Evolutionary conservation across 1,140 invertebrate species (phyloP).

Genomic region (Leptopilina clavipes): DNA sequence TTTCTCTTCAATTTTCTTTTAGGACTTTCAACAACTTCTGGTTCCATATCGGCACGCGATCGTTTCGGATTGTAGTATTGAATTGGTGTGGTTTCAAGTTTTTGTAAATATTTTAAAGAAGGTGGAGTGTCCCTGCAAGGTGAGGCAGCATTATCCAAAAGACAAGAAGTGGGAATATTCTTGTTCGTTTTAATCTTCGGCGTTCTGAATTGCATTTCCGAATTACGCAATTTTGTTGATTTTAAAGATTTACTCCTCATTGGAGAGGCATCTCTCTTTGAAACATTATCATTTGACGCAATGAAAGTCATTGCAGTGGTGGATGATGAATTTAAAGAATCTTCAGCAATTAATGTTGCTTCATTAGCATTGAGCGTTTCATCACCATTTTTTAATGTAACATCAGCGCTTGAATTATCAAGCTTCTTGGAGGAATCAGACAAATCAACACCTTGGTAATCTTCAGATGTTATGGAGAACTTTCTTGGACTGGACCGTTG

Average conservation of each 20-base stretch:
- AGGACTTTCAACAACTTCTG: conserved; percentile 21
- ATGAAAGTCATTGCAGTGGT: neutral
- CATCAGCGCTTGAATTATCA: conserved; percentile 42
- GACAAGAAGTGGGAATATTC: conserved; percentile 46
- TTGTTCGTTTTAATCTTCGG: conserved; percentile 36
- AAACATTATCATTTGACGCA: neutral
- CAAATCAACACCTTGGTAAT: conserved; percentile 62
- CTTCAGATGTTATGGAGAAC: conserved; percentile 65
- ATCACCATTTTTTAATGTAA: conserved; percentile 39
- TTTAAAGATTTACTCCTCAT: conserved; percentile 13
- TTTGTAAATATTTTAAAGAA: conserved; percentile 46
- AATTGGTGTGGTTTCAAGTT: conserved; percentile 4
- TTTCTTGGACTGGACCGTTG: conserved; percentile 59
- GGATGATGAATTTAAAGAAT: neutral
- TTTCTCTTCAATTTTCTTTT: conserved; percentile 56
- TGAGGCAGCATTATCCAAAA: conserved; percentile 66
- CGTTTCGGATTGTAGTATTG: conserved; percentile 65
- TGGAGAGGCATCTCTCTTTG: neutral
- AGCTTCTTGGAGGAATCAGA: conserved; percentile 54
- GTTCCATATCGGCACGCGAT: conserved; percentile 57
- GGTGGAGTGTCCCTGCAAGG: conserved; percentile 71
- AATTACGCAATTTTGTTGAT: conserved; percentile 34
- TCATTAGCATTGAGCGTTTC: conserved; percentile 41
- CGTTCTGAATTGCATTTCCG: conserved; percentile 44
- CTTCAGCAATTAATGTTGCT: conserved; percentile 2